Evolutionary conservation across 2,888 invertebrate genomes (phyloP).

Genomic region (Bhutanitis thaidina): DNA sequence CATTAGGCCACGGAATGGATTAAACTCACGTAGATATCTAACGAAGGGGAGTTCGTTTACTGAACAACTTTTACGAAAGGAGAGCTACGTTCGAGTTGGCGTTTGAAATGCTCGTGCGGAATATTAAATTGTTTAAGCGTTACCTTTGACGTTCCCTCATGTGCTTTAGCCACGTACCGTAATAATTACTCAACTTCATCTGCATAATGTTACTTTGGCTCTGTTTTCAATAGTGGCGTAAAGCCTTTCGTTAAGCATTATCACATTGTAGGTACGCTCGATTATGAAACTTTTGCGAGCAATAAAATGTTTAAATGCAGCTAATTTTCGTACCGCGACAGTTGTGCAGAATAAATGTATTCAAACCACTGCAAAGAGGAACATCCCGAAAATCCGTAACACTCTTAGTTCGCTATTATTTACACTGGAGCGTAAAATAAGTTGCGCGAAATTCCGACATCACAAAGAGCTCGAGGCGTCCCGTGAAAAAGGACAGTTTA

Average conservation of each 20-base stretch:
- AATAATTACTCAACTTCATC: conserved; percentile 68
- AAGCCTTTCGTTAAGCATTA: conserved; percentile 32
- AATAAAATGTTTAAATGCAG: conserved; percentile 44
- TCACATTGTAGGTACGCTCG: conserved; percentile 33
- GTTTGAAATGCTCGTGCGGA: conserved; percentile 75
- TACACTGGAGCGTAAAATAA: conserved; percentile 64
- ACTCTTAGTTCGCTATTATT: conserved; percentile 63
- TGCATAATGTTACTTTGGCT: conserved; percentile 54
- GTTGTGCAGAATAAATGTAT: conserved; percentile 44
- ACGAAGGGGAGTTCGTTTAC: conserved; percentile 74
- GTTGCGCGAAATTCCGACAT: conserved; percentile 60
- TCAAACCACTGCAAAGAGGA: conserved; percentile 44
- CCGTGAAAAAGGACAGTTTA: conserved; percentile 75
- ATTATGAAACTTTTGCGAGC: conserved; percentile 29
- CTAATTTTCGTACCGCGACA: conserved; percentile 38
- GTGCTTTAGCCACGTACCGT: conserved; percentile 55
- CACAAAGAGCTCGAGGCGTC: conserved; percentile 66
- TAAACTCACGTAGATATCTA: conserved; percentile 79
- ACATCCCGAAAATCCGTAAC: conserved; percentile 53
- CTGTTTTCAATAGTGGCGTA: conserved; percentile 34
- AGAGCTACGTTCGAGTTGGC: conserved; percentile 72
- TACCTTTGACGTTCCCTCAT: conserved; percentile 65
- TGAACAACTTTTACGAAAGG: conserved; percentile 73
- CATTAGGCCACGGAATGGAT: conserved; percentile 56
- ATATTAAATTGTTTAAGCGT: conserved; percentile 79